A percentile compares a stretch with the other conserved stretches of the same genome.
Conservation (phyloP, 1,140 invertebrate species). For the Drosophila chauvacae region DNA sequence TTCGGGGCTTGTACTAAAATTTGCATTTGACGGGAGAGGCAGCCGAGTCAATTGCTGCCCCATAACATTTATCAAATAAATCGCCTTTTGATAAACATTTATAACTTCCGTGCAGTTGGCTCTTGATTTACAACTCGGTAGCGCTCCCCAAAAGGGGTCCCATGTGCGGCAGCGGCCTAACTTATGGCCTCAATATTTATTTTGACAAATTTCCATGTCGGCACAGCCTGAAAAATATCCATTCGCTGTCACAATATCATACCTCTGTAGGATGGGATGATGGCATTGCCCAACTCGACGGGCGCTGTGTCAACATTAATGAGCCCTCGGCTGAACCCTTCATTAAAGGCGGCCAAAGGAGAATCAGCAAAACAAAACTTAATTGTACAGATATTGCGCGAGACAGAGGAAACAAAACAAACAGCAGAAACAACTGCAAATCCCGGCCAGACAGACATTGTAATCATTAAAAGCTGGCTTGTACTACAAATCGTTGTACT, state of each 20-base stretch:
- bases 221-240: slow-evolving; percentile 32
- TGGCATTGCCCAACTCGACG: slow-evolving; percentile 49
- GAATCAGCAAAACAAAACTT: slow-evolving; percentile 72
- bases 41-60: slow-evolving; percentile 44
- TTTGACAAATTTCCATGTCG: slow-evolving; percentile 66
- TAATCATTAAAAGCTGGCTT: slow-evolving; percentile 82
- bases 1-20: slow-evolving; percentile 65
- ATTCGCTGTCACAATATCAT: slow-evolving; percentile 38
- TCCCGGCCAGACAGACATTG: slow-evolving; percentile 59
- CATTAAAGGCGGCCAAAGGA: slow-evolving; percentile 64
- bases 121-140: slow-evolving; percentile 62
- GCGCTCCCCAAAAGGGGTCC: slow-evolving; percentile 3
- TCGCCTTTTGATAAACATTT: slow-evolving; percentile 71
- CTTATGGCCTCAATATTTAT: slow-evolving; percentile 61
- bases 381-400: slow-evolving; percentile 73
- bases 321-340: slow-evolving; percentile 66
- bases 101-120: slow-evolving; percentile 75
- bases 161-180: slow-evolving; percentile 16
- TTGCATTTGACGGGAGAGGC: slow-evolving; percentile 51
- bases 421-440: slow-evolving; percentile 44
- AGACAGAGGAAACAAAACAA: slow-evolving; percentile 50
- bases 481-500: slow-evolving; percentile 83
- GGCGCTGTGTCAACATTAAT: slow-evolving; percentile 72
- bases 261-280: slow-evolving; percentile 11
- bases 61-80: slow-evolving; percentile 70